A percentile compares a stretch with the other conserved stretches of the same genome.
Evolutionary conservation across 2,113 vertebrate genomes (phyloP).

Genomic region (Mustelus asterias): DNA sequence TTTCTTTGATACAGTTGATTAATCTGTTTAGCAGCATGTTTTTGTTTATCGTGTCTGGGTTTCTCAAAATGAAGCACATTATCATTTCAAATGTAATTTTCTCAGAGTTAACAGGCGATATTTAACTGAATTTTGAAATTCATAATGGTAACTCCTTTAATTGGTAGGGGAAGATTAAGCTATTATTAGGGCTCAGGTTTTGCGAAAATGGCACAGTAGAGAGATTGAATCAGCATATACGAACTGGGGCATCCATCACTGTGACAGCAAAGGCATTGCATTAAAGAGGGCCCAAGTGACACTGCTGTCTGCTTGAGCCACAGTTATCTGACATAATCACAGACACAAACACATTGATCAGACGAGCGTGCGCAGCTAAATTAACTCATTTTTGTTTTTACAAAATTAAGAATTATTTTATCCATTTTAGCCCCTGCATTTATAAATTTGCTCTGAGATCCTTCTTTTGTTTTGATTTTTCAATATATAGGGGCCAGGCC

Average conservation of each 20-base stretch:
- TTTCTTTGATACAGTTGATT: conserved; percentile 30
- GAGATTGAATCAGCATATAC: conserved; percentile 23
- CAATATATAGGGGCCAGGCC: not conserved
- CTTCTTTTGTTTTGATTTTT: not conserved
- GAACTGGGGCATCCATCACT: conserved; percentile 34
- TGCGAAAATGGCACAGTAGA: conserved; percentile 17
- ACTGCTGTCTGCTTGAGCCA: conserved; percentile 17
- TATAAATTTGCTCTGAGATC: not conserved
- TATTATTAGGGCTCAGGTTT: conserved; percentile 32
- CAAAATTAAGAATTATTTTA: not conserved
- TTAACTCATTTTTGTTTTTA: not conserved
- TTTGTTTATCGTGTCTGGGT: conserved; percentile 10
- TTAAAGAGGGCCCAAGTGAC: conserved; percentile 33
- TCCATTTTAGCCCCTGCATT: not conserved
- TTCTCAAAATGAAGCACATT: conserved; percentile 33
- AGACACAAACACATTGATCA: conserved; percentile 25
- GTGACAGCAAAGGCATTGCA: conserved; percentile 28
- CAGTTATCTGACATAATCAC: conserved; percentile 13
- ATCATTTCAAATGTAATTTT: conserved; percentile 38
- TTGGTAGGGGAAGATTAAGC: conserved; percentile 30
- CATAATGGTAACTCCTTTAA: conserved; percentile 32
- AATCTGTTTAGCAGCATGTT: conserved; percentile 34
- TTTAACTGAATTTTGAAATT: conserved; percentile 31
- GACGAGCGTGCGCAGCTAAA: not conserved
- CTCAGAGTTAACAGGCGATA: conserved; percentile 33